A percentile compares a stretch with the other conserved stretches of the same genome.
Conservation (phyloP, 2,797 vertebrate species). For the Scarus forsteni region DNA sequence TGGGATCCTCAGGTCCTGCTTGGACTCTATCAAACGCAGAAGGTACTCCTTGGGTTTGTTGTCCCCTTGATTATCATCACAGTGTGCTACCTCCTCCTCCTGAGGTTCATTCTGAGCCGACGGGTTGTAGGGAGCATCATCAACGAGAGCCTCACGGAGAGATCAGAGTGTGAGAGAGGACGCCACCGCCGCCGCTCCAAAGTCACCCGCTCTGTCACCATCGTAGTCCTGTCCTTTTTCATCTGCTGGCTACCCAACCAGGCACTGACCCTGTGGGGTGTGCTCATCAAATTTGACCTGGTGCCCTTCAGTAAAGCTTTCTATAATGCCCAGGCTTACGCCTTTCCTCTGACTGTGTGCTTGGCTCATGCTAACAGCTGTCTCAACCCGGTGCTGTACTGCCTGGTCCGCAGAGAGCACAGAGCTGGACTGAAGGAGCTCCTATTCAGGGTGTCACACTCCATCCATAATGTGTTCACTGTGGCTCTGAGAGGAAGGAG, state of each 20-base stretch:
- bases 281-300: constrained; percentile 86
- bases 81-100: constrained; percentile 83
- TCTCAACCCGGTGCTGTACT: constrained; percentile 88
- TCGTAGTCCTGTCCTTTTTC: constrained; percentile 87
- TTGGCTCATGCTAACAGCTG: constrained; percentile 88
- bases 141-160: constrained; percentile 23
- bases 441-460: constrained; percentile 76
- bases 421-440: constrained; percentile 80
- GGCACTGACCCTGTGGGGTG: constrained; percentile 86
- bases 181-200: constrained; percentile 80
- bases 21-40: constrained; percentile 84
- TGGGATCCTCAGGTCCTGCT: constrained; percentile 86
- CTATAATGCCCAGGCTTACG: constrained; percentile 86
- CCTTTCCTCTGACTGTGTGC: constrained; percentile 86
- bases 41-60: constrained; percentile 83
- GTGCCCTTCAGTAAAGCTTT: constrained; percentile 86
- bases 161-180: constrained; percentile 74
- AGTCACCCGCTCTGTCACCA: constrained; percentile 84
- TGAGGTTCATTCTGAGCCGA: constrained; percentile 82
- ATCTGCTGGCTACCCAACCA: constrained; percentile 89
- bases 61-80: constrained; percentile 79
- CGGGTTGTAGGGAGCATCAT: constrained; percentile 64
- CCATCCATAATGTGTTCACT: constrained; percentile 63
- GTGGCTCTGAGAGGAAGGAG: constrained; percentile 72
- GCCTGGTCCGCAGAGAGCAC: constrained; percentile 85